Conservation (phyloP, 2,888 invertebrate species). For the Oscheius sp. region DNA sequence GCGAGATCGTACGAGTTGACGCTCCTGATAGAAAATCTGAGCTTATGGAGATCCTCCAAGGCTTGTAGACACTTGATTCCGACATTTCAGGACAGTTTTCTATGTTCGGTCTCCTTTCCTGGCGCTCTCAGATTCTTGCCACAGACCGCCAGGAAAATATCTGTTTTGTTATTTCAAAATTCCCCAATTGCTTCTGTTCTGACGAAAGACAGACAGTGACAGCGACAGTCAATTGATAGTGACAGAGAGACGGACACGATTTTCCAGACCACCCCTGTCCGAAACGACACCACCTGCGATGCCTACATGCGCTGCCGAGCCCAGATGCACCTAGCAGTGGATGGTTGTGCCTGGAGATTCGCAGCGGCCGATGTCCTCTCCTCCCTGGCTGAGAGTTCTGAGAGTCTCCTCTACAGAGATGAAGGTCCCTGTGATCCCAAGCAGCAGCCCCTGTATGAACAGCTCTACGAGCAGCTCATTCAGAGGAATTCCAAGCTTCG, state of each 20-base stretch:
- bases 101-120: too few relatives aligned
- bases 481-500: constrained; percentile 54
- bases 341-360: constrained; percentile 59
- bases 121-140: too few relatives aligned
- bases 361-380: constrained; percentile 53
- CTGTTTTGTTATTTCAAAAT: too few relatives aligned
- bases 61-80: too few relatives aligned
- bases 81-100: too few relatives aligned
- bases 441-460: constrained; percentile 51
- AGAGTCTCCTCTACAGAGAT: constrained; percentile 59
- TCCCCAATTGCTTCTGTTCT: too few relatives aligned
- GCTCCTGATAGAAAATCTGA: too few relatives aligned
- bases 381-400: constrained; percentile 58
- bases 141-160: too few relatives aligned
- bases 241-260: not conserved
- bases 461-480: constrained; percentile 58
- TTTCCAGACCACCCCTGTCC: constrained; percentile 8
- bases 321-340: constrained; percentile 65
- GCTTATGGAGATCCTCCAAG: too few relatives aligned
- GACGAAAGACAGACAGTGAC: too few relatives aligned
- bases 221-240: not conserved
- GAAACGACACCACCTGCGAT: constrained; percentile 61
- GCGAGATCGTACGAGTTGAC: too few relatives aligned
- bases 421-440: constrained; percentile 56
- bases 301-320: constrained; percentile 60